Percentiles rank a stretch among this genome's conserved stretches.
Evolutionary conservation across 2,888 invertebrate genomes (phyloP).

Genomic region (Sympetrum striolatum): DNA sequence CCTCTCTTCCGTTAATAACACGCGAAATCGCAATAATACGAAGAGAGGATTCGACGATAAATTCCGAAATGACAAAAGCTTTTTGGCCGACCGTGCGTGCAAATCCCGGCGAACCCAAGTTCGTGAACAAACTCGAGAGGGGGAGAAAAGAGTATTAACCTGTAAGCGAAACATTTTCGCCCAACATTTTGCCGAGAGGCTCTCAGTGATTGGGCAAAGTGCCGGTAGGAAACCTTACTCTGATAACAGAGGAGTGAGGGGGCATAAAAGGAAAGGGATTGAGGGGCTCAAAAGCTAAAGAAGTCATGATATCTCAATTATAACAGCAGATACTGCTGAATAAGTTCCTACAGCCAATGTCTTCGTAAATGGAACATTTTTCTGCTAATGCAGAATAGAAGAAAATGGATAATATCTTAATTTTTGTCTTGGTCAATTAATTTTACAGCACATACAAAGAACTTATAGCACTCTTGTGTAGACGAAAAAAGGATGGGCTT

Average conservation of each 20-base stretch:
- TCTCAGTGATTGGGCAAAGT: not conserved
- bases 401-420: no score
- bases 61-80: not conserved
- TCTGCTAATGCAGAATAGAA: no score
- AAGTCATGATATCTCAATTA: no score
- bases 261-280: no score
- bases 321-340: no score
- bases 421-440: no score
- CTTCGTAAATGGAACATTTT: no score
- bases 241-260: not conserved
- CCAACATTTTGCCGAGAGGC: not conserved
- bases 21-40: not conserved
- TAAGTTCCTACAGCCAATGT: no score
- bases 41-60: not conserved
- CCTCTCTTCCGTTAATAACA: not conserved
- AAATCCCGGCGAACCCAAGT: not conserved
- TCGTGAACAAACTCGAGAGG: not conserved
- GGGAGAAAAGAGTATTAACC: not conserved
- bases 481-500: no score
- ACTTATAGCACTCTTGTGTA: no score
- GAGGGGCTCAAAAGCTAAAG: no score
- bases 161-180: not conserved
- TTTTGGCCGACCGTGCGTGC: not conserved
- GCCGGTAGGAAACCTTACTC: not conserved
- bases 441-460: no score